Evolutionary conservation across 2,797 vertebrate genomes (phyloP).

Genomic region (Argyrosomus regius): DNA sequence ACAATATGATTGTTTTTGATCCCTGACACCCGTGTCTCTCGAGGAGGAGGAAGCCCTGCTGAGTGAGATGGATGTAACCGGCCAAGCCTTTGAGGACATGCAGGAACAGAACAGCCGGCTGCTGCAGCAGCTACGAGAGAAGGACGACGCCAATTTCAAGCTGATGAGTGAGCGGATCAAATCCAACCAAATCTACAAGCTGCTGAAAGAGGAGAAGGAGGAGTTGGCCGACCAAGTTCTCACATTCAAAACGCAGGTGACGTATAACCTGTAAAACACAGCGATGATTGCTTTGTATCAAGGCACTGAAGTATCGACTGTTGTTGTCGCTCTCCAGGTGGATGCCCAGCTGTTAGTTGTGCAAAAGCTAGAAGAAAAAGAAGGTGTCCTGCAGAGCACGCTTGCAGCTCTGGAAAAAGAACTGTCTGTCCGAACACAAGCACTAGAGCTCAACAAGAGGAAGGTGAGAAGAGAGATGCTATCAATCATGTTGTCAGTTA

Average conservation of each 20-base stretch:
- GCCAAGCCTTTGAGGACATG: constrained; percentile 97
- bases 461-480: constrained; percentile 84
- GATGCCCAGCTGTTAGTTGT: constrained; percentile 94
- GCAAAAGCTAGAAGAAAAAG: constrained; percentile 94
- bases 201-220: constrained; percentile 94
- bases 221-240: constrained; percentile 94
- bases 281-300: not conserved
- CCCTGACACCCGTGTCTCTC: constrained; percentile 43
- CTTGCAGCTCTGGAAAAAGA: constrained; percentile 92
- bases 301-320: not conserved
- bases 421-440: constrained; percentile 89
- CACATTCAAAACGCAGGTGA: constrained; percentile 93
- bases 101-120: constrained; percentile 96
- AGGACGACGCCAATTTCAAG: constrained; percentile 96
- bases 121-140: constrained; percentile 93
- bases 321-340: constrained; percentile 82
- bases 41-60: constrained; percentile 93
- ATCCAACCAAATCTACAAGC: constrained; percentile 96
- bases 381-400: constrained; percentile 91
- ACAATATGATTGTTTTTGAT: constrained; percentile 33
- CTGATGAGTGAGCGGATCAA: constrained; percentile 96
- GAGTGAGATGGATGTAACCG: constrained; percentile 95
- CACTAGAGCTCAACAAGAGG: constrained; percentile 93
- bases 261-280: not conserved
- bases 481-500: constrained; percentile 8